phyloP scores from a whole-genome alignment of 2,797 vertebrate genomes.

The Salarias fasciatus region DNA sequence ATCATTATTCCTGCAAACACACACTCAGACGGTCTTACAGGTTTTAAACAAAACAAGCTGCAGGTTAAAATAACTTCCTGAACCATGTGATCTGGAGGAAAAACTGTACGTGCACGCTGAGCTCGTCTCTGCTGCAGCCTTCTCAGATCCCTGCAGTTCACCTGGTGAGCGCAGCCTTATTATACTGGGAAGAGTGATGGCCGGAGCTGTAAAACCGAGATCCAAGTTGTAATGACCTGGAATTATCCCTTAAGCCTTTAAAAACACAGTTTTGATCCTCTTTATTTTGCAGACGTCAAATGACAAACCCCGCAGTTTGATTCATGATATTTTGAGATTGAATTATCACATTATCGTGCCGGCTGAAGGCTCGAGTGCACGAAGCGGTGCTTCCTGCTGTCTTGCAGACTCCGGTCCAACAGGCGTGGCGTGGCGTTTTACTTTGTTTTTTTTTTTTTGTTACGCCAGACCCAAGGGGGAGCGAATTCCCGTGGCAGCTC shows the following conservation, averaged over 20 bases:
- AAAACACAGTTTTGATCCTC: constrained; percentile 8
- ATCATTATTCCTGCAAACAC: too few relatives aligned
- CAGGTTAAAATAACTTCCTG: neutral
- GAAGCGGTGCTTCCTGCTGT: constrained; percentile 1
- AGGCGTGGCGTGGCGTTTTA: constrained; percentile 14
- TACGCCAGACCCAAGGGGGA: constrained; percentile 8
- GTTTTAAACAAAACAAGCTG: too few relatives aligned
- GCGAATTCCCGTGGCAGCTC: constrained; percentile 23
- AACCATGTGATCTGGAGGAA: neutral
- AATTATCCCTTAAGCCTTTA: constrained; percentile 3
- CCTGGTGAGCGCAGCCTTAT: neutral
- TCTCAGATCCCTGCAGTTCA: neutral
- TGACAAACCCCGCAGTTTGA: neutral
- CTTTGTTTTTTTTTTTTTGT: constrained; percentile 11
- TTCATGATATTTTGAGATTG: constrained; percentile 1
- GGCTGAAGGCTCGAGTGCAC: constrained; percentile 4
- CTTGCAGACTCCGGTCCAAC: constrained; percentile 35
- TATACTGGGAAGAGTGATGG: neutral
- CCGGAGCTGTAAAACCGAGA: neutral
- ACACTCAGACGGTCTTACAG: neutral
- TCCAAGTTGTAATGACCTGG: neutral
- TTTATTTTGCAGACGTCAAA: neutral
- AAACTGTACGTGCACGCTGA: neutral
- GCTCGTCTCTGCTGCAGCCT: neutral
- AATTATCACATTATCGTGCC: neutral